Percentiles rank a stretch among this genome's conserved stretches.
phyloP scores from a whole-genome alignment of 2,888 invertebrate genomes.

The Mythimna impura region DNA sequence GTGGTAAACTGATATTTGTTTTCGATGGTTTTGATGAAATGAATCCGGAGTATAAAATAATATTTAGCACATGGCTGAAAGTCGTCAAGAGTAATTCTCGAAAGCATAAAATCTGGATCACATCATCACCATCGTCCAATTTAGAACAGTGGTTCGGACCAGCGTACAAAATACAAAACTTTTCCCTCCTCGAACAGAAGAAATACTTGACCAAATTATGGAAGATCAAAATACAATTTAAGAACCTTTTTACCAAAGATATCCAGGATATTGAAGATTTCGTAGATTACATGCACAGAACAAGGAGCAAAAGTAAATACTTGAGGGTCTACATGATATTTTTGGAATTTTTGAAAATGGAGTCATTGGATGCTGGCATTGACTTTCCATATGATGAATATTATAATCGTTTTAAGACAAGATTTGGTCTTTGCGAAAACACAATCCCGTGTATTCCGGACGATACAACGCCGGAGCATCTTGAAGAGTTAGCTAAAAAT shows the following conservation, averaged over 20 bases:
- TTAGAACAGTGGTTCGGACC: slow-evolving; percentile 37
- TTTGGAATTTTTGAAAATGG: slow-evolving; percentile 23
- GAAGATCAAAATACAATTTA: slow-evolving; percentile 36
- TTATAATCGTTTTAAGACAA: slow-evolving; percentile 1
- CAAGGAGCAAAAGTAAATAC: background rate
- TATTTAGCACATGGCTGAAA: slow-evolving; percentile 18
- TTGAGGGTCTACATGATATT: slow-evolving; percentile 8
- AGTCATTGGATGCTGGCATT: background rate
- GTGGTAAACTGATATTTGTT: slow-evolving; percentile 18
- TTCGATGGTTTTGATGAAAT: slow-evolving; percentile 35
- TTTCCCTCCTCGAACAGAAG: slow-evolving; percentile 33
- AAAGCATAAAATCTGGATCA: slow-evolving; percentile 52
- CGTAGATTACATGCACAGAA: background rate
- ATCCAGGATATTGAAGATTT: slow-evolving; percentile 1
- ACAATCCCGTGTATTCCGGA: background rate
- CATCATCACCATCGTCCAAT: slow-evolving; percentile 37
- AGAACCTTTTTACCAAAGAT: slow-evolving; percentile 17
- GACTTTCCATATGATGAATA: slow-evolving; percentile 17
- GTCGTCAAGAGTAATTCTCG: slow-evolving; percentile 7
- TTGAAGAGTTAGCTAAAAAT: background rate
- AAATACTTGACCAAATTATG: slow-evolving; percentile 39
- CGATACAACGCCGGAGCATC: background rate
- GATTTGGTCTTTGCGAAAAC: background rate
- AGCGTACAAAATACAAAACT: slow-evolving; percentile 40
- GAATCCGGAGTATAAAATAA: background rate